Evolutionary conservation across 2,113 vertebrate genomes (phyloP), one percentile per base, ranked within the genome.

Genomic region (Etheostoma spectabile): DNA sequence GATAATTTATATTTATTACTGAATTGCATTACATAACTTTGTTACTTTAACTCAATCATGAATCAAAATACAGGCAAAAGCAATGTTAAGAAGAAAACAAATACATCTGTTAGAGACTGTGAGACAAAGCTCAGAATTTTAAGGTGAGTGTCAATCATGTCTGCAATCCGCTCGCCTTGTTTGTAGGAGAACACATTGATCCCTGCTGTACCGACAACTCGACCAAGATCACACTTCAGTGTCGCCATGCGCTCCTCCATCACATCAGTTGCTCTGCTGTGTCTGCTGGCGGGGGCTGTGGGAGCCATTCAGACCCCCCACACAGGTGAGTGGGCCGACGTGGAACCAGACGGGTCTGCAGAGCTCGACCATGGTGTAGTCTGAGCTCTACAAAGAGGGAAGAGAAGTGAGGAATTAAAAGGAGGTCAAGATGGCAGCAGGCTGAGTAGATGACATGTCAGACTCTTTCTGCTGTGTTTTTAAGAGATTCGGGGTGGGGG

Each of bases 221-320:
- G 19, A 77, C 67, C 77, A 48, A 22, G 64, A 27, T 38, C 14
- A 13, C 19, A 2, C 60, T n/a, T n/a, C 53, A 11, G 57, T 22
- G 77, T 49, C 80, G 83, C 71, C 89, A 95, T 95, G 94, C 18
- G 6, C 65, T 77, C 57, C 46, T 61, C 38, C 2, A 69, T 56
- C 19, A 60, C 71, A 48, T 53, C 61, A 38, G 83, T 48, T 4
- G 65, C 77, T 21, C 53, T 94, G 51, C 65, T 90, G 46, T 86
- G 66, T 76, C 87, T 95, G 45, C 66, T 94, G 65, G 79, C 74
- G n/a, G 90, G 78, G 60, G 75, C 76, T 0, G 30, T 76, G 33
- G 64, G 83, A 0, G 85, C 89, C 27, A 46, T 87, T 60, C 90
- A 89, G 21, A 76, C 14, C 55, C 84, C 86, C 3, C 38, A 79